A percentile compares a stretch with the other conserved stretches of the same genome.
Evolutionary conservation across 1,140 invertebrate genomes (phyloP).

Genomic region (Drosophila micromelanica): DNA sequence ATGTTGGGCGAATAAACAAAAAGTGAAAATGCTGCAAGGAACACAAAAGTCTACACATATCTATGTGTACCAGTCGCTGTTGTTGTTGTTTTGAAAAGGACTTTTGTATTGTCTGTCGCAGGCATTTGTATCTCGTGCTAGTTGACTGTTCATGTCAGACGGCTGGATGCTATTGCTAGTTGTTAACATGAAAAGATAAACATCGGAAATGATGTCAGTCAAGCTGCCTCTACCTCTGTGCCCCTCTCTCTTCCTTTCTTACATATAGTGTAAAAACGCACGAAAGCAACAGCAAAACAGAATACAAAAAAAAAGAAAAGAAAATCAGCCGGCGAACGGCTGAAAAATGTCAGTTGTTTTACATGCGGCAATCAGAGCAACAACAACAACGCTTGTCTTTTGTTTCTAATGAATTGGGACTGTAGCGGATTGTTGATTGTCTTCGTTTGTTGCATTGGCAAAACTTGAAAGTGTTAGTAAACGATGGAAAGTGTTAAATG

Average conservation of each 20-base stretch:
- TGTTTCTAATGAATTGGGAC: constrained; percentile 64
- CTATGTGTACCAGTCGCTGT: no score
- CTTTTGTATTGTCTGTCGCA: constrained; percentile 6
- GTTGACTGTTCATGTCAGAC: constrained; percentile 40
- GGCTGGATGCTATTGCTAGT: constrained; percentile 30
- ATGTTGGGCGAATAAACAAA: constrained; percentile 6
- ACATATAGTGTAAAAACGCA: constrained; percentile 29
- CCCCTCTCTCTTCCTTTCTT: constrained; percentile 22
- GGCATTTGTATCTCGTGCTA: constrained; percentile 37
- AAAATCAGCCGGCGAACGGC: constrained; percentile 33
- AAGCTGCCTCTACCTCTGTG: constrained; percentile 40
- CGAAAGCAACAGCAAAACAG: constrained; percentile 30
- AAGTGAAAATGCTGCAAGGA: constrained; percentile 5
- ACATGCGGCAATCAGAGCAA: constrained; percentile 57
- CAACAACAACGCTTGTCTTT: constrained; percentile 46
- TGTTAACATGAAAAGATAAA: constrained; percentile 80
- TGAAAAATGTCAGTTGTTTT: constrained; percentile 55
- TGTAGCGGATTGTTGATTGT: constrained; percentile 14
- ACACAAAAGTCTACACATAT: background rate
- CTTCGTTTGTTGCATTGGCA: constrained; percentile 24
- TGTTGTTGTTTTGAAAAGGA: constrained; percentile 6
- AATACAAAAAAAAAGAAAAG: constrained; percentile 46
- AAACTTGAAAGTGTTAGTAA: constrained; percentile 22
- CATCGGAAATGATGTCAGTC: constrained; percentile 82
- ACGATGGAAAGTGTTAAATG: constrained; percentile 25